Percentiles rank a stretch among this genome's conserved stretches.
phyloP scores from a whole-genome alignment of 2,888 invertebrate species.

The Ametastegia equiseti region DNA sequence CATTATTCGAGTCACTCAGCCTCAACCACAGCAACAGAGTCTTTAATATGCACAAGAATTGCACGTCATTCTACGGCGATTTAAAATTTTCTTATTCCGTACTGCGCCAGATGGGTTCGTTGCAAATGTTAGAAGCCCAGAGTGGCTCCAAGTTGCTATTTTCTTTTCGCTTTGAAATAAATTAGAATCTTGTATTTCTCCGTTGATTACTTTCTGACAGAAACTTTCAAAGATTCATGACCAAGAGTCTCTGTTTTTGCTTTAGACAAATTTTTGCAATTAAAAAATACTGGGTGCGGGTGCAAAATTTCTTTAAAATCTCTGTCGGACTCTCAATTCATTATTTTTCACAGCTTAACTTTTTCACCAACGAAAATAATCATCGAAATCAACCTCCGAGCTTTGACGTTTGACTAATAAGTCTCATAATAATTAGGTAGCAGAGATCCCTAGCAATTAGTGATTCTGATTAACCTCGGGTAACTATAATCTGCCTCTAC shows the following conservation, averaged over 20 bases:
- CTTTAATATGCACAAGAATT: conserved; percentile 2
- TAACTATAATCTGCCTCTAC: too few relatives aligned
- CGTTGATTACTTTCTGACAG: not conserved
- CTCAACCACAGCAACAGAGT: not conserved
- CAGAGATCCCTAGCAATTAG: conserved; percentile 29
- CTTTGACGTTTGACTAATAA: conserved; percentile 22
- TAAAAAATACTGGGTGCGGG: not conserved
- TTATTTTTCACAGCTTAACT: not conserved
- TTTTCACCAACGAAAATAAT: not conserved
- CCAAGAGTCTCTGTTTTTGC: not conserved
- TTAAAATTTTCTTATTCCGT: not conserved
- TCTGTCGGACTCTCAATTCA: not conserved
- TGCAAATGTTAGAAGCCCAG: too few relatives aligned
- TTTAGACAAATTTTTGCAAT: not conserved
- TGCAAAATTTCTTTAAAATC: not conserved
- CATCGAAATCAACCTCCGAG: not conserved
- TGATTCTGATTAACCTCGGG: conserved; percentile 19
- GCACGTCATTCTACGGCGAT: conserved; percentile 20
- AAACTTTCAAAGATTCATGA: not conserved
- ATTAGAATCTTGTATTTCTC: not conserved
- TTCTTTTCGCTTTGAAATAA: conserved; percentile 12
- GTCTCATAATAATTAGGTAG: conserved; percentile 4
- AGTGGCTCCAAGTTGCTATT: not conserved
- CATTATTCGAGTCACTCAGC: not conserved
- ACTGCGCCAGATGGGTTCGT: not conserved